phyloP scores from a whole-genome alignment of 2,113 vertebrate genomes.

The Scytalopus superciliaris region DNA sequence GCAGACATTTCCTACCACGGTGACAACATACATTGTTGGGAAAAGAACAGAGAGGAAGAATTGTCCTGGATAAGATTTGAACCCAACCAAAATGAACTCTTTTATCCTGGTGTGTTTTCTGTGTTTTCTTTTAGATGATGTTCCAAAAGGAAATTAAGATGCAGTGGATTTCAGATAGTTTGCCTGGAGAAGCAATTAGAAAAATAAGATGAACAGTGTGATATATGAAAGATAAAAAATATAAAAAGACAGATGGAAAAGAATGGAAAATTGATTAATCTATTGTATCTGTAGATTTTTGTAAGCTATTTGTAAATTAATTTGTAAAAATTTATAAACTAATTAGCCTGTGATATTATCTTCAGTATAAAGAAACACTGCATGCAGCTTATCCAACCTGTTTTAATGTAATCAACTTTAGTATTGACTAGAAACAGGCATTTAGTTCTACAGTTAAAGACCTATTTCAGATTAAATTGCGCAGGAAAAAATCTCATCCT shows the following conservation, averaged over 20 bases:
- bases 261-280: background rate
- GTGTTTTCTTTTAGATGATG: background rate
- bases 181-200: background rate
- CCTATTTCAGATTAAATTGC: background rate
- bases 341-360: background rate
- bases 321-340: background rate
- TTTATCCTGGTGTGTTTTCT: slow-evolving; percentile 27
- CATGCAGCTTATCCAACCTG: background rate
- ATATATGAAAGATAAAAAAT: background rate
- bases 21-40: slow-evolving; percentile 34
- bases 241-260: background rate
- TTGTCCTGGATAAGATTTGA: background rate
- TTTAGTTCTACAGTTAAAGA: background rate
- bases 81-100: slow-evolving; percentile 54
- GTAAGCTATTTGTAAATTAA: background rate
- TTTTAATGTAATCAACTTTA: background rate
- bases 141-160: background rate
- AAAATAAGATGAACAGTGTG: background rate
- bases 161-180: background rate
- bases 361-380: background rate
- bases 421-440: background rate
- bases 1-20: slow-evolving; percentile 37
- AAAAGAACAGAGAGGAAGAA: slow-evolving; percentile 43
- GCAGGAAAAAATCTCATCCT: background rate
- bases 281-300: background rate